Evolutionary conservation across 2,888 invertebrate genomes (phyloP).

Genomic region (Drosophila kuntzei): DNA sequence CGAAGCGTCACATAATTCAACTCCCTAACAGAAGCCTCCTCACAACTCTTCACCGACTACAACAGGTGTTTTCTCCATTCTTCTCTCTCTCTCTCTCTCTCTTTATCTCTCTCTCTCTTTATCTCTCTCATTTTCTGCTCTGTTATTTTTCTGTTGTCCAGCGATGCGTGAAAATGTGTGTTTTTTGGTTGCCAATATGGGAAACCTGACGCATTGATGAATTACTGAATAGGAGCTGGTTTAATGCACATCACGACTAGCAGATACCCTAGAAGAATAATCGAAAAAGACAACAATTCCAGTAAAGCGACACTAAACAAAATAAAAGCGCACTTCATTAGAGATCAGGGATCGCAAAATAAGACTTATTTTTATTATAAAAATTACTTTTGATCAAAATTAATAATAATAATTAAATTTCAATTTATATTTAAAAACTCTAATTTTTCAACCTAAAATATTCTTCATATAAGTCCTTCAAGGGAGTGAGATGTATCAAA

Average conservation of each 20-base stretch:
- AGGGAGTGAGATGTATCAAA: no score
- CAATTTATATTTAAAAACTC: no score
- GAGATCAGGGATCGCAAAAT: no score
- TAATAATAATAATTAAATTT: no score
- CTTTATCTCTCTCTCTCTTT: not conserved
- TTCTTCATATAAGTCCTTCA: no score
- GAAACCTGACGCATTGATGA: constrained; percentile 50
- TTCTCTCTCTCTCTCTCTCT: not conserved
- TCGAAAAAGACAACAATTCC: not conserved
- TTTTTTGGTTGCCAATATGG: constrained; percentile 32
- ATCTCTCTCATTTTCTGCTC: not conserved
- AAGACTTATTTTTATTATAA: no score
- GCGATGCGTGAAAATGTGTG: constrained; percentile 59
- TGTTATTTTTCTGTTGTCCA: constrained; percentile 40
- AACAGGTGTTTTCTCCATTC: constrained; percentile 67
- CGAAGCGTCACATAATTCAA: constrained; percentile 56
- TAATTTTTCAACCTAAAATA: no score
- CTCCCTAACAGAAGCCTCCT: not conserved
- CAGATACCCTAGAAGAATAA: constrained; percentile 30
- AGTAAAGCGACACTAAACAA: not conserved
- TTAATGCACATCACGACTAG: not conserved
- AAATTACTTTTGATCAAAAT: no score
- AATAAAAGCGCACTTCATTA: no score
- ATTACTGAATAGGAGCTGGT: constrained; percentile 12
- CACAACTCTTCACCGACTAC: constrained; percentile 27